Conservation (phyloP, 2,888 invertebrate genomes). For the Drosophila yooni region DNA sequence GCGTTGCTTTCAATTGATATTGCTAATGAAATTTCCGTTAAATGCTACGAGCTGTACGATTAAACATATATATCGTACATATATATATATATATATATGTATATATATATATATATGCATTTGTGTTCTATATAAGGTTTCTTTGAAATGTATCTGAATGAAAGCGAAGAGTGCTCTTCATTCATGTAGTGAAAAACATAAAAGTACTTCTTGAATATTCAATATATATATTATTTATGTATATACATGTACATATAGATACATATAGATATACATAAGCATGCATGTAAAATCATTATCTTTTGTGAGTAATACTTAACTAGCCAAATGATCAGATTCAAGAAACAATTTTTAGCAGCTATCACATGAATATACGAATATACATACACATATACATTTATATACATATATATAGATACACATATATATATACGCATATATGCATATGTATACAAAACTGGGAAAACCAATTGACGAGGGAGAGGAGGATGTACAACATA, state of each 20-base stretch:
- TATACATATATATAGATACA: neutral
- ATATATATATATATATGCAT: conserved; percentile 12
- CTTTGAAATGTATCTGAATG: conserved; percentile 12
- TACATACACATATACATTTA: neutral
- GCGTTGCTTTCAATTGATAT: conserved; percentile 19
- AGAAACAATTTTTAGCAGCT: conserved; percentile 37
- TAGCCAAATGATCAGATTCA: conserved; percentile 34
- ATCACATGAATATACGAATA: conserved; percentile 55
- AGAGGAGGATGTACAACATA: conserved; percentile 12
- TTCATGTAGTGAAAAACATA: neutral
- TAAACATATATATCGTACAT: neutral
- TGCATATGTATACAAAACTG: conserved; percentile 10
- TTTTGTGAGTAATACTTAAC: conserved; percentile 25
- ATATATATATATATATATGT: conserved; percentile 2
- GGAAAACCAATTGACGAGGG: conserved; percentile 42
- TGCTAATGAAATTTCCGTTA: conserved; percentile 39
- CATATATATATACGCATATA: neutral
- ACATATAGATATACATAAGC: neutral
- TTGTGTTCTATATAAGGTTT: conserved; percentile 17
- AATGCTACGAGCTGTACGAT: conserved; percentile 16
- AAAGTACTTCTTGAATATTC: conserved; percentile 4
- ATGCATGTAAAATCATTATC: neutral
- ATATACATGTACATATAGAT: neutral
- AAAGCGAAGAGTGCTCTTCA: conserved; percentile 3
- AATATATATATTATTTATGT: conserved; percentile 7